Base-by-base conservation (phyloP, 1,140 invertebrate species). In the Macrobrachium rosenbergii region DNA sequence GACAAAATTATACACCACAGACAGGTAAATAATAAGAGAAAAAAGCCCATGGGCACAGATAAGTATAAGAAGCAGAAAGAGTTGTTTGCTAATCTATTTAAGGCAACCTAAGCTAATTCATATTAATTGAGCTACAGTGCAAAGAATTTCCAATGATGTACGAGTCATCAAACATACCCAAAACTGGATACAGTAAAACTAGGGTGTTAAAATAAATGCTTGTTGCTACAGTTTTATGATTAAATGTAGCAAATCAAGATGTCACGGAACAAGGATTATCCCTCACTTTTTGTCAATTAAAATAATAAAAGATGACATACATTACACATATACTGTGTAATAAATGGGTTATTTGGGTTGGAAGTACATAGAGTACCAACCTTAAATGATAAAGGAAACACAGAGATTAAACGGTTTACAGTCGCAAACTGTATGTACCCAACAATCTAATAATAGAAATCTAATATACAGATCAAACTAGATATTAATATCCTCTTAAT, bases 51-150 rank as follows among this genome's bases (percentile, higher is more conserved):
- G 12, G 52, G 52, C 52, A 52, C 52, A 52, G 52, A 52, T 52
- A 52, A 52, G 52, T 52, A 52, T 52, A 52, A 52, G 52, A 52
- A 52, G 52, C 52, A 52, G 52, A 52, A 52, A 52, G 52, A 12
- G 52, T 52, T 5, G 52, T 52, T 52, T 52, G 52, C 52, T 52
- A 52, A 52, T 52, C 2, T 73, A 80, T 87, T 80, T 59, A 73
- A 87, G 45, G 84, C 78, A 82, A 80, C 67, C 59, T 82, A 87
- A 86, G 77, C 83, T 72, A 87, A 67, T 16, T 83, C 78, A 82
- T 82, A 87, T 87, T 80, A 87, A 87, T 87, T 87, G 84, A 87
- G 78, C 84, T 87, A 87, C 79, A 76, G 78, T 82, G 78, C 84
- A 87, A 87, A 63, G 69, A 87, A 81, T 82, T 87, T 80, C 67